phyloP scores from a whole-genome alignment of 2,797 vertebrate species.

The Anas flavirostris region DNA sequence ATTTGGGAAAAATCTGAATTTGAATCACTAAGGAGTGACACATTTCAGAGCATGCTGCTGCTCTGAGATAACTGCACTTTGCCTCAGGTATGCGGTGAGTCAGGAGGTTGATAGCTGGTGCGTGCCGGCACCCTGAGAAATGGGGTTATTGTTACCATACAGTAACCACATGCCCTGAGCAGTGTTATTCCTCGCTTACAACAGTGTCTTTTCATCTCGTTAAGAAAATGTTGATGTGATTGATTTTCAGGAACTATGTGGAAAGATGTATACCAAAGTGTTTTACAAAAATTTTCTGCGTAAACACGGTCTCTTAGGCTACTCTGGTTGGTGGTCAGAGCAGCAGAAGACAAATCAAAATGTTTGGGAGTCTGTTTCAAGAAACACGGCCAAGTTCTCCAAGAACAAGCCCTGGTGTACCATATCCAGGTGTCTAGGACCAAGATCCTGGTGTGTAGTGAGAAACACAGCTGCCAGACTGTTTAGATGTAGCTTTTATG shows the following conservation, averaged over 20 bases:
- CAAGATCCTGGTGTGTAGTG: background rate
- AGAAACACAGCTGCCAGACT: background rate
- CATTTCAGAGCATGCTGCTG: conserved; percentile 12
- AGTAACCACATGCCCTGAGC: conserved; percentile 32
- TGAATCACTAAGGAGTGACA: conserved; percentile 18
- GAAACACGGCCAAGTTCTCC: background rate
- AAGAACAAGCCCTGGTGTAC: background rate
- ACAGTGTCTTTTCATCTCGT: conserved; percentile 16
- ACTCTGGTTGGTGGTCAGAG: background rate
- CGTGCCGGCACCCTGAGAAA: conserved; percentile 25
- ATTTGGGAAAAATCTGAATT: conserved; percentile 21
- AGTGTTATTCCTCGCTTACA: conserved; percentile 23
- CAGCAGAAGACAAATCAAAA: background rate
- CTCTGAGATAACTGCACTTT: conserved; percentile 37
- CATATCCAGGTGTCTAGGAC: background rate
- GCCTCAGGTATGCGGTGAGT: conserved; percentile 51
- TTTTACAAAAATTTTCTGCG: background rate
- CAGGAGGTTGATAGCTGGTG: conserved; percentile 35
- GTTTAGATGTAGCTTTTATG: background rate
- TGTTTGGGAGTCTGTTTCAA: background rate
- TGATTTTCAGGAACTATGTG: conserved; percentile 5
- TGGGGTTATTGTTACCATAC: conserved; percentile 6
- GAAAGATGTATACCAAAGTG: background rate
- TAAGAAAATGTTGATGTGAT: conserved; percentile 21
- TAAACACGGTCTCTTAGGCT: background rate